Percentiles rank a stretch among this genome's conserved stretches.
These are phyloP conservation scores for Apamea crenata DNA, from an alignment of 2,888 invertebrate genomes.

Conservation along the genomic window DNA sequence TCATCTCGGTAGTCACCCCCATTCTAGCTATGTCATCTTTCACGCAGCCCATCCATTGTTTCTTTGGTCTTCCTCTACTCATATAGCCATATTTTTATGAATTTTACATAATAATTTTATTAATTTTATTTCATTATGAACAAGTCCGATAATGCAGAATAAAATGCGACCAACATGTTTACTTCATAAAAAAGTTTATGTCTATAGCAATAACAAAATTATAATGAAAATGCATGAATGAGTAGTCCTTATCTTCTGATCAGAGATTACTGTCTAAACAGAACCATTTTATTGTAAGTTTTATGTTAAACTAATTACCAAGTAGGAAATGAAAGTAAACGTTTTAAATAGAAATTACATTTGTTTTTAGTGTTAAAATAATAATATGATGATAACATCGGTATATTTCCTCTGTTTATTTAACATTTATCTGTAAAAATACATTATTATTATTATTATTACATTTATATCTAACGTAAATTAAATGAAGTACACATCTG, in stretches of 20 bases:
- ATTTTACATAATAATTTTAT: not conserved
- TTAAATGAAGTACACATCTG: not conserved
- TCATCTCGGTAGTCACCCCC: too few species aligned
- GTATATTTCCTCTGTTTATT: slow-evolving; percentile 6
- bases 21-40: not conserved
- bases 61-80: too few species aligned
- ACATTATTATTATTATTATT: too few species aligned
- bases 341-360: not conserved
- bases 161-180: not conserved
- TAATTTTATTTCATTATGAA: not conserved
- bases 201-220: not conserved
- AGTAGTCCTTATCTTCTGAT: slow-evolving; percentile 15
- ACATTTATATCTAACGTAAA: not conserved
- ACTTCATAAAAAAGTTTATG: not conserved
- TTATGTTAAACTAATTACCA: slow-evolving; percentile 5
- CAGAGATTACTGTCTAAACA: slow-evolving; percentile 20
- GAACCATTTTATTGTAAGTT: not conserved
- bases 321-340: slow-evolving; percentile 34
- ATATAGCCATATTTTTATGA: not conserved
- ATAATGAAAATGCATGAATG: slow-evolving; percentile 16
- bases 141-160: not conserved
- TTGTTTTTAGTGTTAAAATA: slow-evolving; percentile 10
- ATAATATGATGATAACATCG: slow-evolving; percentile 1
- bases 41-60: too few species aligned
- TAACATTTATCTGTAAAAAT: slow-evolving; percentile 14